Conservation (phyloP, 2,888 invertebrate species). For the Diplolepis rosae region DNA sequence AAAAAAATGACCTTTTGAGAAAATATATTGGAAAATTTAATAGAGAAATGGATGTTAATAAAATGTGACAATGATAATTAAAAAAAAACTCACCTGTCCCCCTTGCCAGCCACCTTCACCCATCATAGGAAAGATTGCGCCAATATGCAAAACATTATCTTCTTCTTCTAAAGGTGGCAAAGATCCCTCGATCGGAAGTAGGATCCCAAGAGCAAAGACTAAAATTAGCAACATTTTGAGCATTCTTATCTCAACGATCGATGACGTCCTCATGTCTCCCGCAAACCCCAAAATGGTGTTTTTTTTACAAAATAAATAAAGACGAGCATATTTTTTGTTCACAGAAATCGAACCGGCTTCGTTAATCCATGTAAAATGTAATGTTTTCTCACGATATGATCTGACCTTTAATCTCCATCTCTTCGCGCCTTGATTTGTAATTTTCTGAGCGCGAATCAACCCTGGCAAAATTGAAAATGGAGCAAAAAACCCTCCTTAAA, state of each 20-base stretch:
- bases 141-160: slow-evolving; percentile 91
- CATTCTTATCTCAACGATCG: slow-evolving; percentile 22
- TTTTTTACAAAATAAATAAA: not conserved
- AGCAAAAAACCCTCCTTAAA: not conserved
- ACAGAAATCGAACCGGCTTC: not conserved
- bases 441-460: slow-evolving; percentile 6
- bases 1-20: too few relatives aligned
- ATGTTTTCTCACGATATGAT: slow-evolving; percentile 6
- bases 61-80: not conserved
- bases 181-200: slow-evolving; percentile 54
- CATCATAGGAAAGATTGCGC: slow-evolving; percentile 97
- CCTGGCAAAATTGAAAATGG: not conserved
- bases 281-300: not conserved
- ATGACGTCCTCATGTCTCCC: slow-evolving; percentile 10
- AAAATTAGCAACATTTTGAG: slow-evolving; percentile 48
- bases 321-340: slow-evolving; percentile 1
- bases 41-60: not conserved
- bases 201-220: slow-evolving; percentile 45
- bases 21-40: slow-evolving; percentile 1
- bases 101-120: slow-evolving; percentile 99
- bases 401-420: slow-evolving; percentile 32
- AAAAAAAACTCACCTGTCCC: slow-evolving; percentile 80
- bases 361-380: not conserved
- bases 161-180: slow-evolving; percentile 69
- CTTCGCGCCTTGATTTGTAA: slow-evolving; percentile 20